Evolutionary conservation across 2,888 invertebrate genomes (phyloP), one percentile per base, ranked within the genome.

Genomic region (Leptinotarsa peninsularis): DNA sequence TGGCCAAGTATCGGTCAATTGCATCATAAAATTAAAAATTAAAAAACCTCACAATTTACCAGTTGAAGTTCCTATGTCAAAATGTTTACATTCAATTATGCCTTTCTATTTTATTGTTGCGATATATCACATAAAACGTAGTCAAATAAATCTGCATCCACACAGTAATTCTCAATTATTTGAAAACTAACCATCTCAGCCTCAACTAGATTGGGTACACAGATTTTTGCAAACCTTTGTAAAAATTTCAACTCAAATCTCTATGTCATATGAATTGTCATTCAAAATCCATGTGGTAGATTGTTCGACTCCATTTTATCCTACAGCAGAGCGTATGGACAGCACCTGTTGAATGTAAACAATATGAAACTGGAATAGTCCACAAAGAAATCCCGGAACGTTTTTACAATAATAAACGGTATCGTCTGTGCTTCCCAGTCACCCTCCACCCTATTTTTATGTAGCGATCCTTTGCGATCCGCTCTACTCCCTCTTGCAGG

Each of bases 331-430:
- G 18, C 71, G 63, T 73, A 70, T 76, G 73, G 71, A 17, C 67
- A 73, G 73, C 76, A 76, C 76, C 76, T 76, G 76, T 76, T 76
- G 66, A 67, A 67, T 66, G 52, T 52, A 52, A 71, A 73, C 73
- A 71, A 73, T 67, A 73, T 63, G 70, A 49, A 17, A 23, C 70
- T 58, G 58, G 14, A 58, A 58, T 63, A 63, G 43, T 63, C 43
- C 43, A 49, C 58, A 43, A 54, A 54, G 54, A 18, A 56, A 56
- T 69, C 69, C 52, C n/a, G 56, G 56, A 54, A 69, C 56, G 52
- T 33, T 69, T 69, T 14, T 17, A 67, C 49, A 49, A 58, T 60
- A 60, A 63, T 63, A 63, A 33, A 63, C 63, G 63, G 63, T 63
- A 63, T 63, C 63, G 27, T 63, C 63, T 63, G 63, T 63, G 43